phyloP scores from a whole-genome alignment of 1,140 invertebrate genomes.

The Sycophaga agraensis region DNA sequence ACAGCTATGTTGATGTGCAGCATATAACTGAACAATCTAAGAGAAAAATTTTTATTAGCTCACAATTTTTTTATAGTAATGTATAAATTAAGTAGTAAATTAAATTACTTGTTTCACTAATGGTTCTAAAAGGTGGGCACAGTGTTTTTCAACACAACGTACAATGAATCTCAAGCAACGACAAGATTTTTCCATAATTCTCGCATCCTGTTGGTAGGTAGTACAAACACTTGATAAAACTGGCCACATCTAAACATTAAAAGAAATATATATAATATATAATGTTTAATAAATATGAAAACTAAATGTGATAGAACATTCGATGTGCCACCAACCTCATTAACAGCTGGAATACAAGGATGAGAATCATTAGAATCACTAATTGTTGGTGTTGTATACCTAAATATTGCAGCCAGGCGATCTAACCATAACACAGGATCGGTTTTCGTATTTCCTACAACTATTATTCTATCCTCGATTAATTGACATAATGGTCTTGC shows the following conservation, averaged over 20 bases:
- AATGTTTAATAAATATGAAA: neutral
- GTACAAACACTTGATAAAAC: slow-evolving; percentile 76
- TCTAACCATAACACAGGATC: slow-evolving; percentile 95
- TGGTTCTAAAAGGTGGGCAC: slow-evolving; percentile 73
- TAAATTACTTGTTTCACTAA: slow-evolving; percentile 73
- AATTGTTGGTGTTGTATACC: slow-evolving; percentile 69
- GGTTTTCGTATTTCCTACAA: slow-evolving; percentile 56
- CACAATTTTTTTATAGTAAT: slow-evolving; percentile 4
- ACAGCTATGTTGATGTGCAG: slow-evolving; percentile 84
- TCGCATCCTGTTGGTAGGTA: slow-evolving; percentile 77
- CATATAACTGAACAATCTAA: slow-evolving; percentile 84
- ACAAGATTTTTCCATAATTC: slow-evolving; percentile 90
- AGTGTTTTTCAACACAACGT: slow-evolving; percentile 80
- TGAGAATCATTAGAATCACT: slow-evolving; percentile 66
- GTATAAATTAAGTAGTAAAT: neutral
- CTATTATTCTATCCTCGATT: slow-evolving; percentile 55
- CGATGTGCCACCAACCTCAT: slow-evolving; percentile 65
- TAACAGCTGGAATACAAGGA: slow-evolving; percentile 80
- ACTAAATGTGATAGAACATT: neutral
- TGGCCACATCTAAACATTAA: slow-evolving; percentile 70
- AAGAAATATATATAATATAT: neutral
- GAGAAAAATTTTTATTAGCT: slow-evolving; percentile 34
- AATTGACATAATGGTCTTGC: slow-evolving; percentile 67
- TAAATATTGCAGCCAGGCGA: slow-evolving; percentile 86
- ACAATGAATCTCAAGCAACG: slow-evolving; percentile 87